Base-by-base conservation (phyloP, 92 coral and sea anemone species). In the Siderastrea radians region DNA sequence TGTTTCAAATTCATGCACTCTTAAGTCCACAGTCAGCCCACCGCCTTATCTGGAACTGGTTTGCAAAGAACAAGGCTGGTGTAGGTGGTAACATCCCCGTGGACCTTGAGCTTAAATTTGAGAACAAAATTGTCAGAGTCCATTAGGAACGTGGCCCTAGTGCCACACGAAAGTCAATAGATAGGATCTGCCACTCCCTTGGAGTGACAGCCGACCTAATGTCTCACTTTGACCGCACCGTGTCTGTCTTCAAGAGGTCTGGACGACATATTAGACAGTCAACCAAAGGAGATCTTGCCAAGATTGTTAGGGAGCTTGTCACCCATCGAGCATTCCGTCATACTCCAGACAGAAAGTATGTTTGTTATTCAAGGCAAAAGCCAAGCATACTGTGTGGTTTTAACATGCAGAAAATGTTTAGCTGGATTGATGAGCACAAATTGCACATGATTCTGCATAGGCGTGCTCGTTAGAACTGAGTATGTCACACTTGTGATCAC, bases 11-110 rank as follows among this genome's bases (percentile, higher is more conserved):
- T 7, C 38, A 90, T 90, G 94, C 93, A 13, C 88, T 95, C 46
- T 72, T 93, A 14, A 95, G 96, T 73, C 96, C 98, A 0, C 86
- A 74, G 50, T 87, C 93, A 88, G 81, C 98, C n/a, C 96, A 95
- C 79, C 89, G 88, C 71, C 86, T 95, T 19, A 74, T 95, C 9
- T 93, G 96, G 96, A 88, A 93, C 95, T 72, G 95, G 69, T 81
- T 60, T 59, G 80, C 55, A 68, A 95, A 95, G 76, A 93, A 89
- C 76, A 95, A 93, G 87, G 72, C 93, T 72, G 96, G 92, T 0
- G 59, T 50, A 4, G 94, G 94, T 16, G 93, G 96, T 3, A 91
- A 93, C 77, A 93, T 93, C 72, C 94, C 95, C 49, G 83, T 93
- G 14, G 96, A 92, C 74, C 86, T 94, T 17, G 86, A 83, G 47